Conservation (phyloP, 1,140 invertebrate species). For the Camponotus vicinus region DNA sequence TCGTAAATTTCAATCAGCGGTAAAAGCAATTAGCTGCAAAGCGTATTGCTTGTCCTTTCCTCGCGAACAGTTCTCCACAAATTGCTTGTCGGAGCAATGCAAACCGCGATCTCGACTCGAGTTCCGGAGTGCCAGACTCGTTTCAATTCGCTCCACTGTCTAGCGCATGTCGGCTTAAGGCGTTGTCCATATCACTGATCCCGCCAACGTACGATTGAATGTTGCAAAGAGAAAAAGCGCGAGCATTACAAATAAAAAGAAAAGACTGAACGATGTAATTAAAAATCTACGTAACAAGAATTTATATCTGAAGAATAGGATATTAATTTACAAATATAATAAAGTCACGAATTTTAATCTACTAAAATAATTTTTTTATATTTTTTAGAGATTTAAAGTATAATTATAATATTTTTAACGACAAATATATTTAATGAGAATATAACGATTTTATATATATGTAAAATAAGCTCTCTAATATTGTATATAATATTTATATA, state of each 20-base stretch:
- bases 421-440: too few relatives aligned
- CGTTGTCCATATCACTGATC: neutral
- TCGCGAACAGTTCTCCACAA: slow-evolving; percentile 7
- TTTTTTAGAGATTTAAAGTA: too few relatives aligned
- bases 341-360: too few relatives aligned
- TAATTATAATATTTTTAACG: too few relatives aligned
- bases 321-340: neutral
- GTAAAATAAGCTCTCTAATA: too few relatives aligned
- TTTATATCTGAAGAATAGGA: neutral
- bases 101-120: slow-evolving; percentile 2
- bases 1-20: neutral
- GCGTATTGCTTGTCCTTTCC: neutral
- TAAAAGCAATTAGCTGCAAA: slow-evolving; percentile 4
- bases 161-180: slow-evolving; percentile 2
- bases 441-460: too few relatives aligned
- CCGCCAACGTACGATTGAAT: neutral
- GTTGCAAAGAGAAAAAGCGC: neutral
- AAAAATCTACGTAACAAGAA: neutral
- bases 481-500: too few relatives aligned
- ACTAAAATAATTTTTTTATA: too few relatives aligned
- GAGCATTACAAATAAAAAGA: neutral
- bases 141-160: slow-evolving; percentile 36
- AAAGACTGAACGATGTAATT: neutral
- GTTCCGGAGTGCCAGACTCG: neutral
- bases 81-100: slow-evolving; percentile 1